A percentile compares a stretch with the other conserved stretches of the same genome.
phyloP scores from a whole-genome alignment of 2,797 vertebrate species.

The Phoebastria nigripes region DNA sequence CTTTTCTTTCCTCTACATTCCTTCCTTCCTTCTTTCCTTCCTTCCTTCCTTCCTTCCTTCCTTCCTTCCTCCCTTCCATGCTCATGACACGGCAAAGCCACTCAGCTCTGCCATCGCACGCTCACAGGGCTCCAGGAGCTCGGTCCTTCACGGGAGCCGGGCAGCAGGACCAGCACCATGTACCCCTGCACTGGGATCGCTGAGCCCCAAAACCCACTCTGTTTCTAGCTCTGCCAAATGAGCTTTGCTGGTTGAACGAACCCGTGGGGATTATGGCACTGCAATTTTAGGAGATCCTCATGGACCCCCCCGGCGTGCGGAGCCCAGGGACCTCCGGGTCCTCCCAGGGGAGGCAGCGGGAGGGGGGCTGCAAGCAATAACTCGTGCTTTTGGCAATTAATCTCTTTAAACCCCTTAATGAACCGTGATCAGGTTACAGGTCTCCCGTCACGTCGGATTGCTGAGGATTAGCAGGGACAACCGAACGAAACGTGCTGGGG shows the following conservation, averaged over 20 bases:
- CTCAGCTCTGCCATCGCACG: fast-evolving
- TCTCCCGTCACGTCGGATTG: neutral
- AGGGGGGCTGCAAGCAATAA: neutral
- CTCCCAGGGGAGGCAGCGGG: neutral
- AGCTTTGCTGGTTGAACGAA: neutral
- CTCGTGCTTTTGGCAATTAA: neutral
- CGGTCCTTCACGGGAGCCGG: fast-evolving
- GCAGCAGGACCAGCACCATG: neutral
- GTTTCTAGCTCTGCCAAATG: neutral
- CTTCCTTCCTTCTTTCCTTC: too few species aligned
- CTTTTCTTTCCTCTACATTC: neutral
- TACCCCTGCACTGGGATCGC: fast-evolving
- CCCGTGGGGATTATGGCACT: too few species aligned
- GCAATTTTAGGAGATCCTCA: neutral
- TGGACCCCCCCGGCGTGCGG: fast-evolving
- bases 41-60: too few species aligned
- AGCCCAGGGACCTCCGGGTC: neutral
- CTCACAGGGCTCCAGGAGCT: neutral
- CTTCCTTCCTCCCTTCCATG: too few species aligned
- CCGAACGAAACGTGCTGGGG: neutral
- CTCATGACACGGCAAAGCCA: neutral
- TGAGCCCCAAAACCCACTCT: fast-evolving
- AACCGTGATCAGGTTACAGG: neutral
- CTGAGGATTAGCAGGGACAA: neutral
- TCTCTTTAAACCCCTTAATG: neutral